phyloP scores from a whole-genome alignment of 2,797 vertebrate species.

The Sebastiscus albofasciatus region DNA sequence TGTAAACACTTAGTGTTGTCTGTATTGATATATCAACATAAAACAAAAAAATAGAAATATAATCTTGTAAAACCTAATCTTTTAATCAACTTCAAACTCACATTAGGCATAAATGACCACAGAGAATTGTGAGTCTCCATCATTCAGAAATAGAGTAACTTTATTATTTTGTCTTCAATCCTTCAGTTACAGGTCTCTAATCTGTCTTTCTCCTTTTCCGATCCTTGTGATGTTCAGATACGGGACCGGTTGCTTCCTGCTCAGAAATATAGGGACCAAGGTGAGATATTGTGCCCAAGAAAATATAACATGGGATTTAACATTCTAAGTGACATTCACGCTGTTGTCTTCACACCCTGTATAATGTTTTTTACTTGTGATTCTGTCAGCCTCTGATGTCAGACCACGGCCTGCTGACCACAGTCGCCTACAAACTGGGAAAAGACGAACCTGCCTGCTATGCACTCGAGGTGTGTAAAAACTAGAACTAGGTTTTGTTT shows the following conservation, averaged over 20 bases:
- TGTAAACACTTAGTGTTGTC: no score
- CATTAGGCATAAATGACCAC: no score
- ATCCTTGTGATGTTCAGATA: slow-evolving; percentile 81
- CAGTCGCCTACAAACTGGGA: slow-evolving; percentile 95
- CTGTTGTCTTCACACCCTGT: not conserved
- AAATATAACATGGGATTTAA: no score
- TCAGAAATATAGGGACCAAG: slow-evolving; percentile 93
- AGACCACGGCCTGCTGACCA: slow-evolving; percentile 95
- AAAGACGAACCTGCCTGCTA: slow-evolving; percentile 89
- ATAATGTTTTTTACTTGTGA: not conserved
- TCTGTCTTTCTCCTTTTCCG: not conserved
- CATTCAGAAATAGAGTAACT: not conserved
- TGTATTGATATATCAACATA: not conserved
- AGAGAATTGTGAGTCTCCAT: not conserved
- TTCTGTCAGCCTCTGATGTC: slow-evolving; percentile 89
- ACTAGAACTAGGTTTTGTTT: no score
- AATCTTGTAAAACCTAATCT: not conserved
- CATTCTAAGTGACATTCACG: rapidly evolving
- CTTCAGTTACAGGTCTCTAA: not conserved
- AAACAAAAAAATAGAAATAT: not conserved
- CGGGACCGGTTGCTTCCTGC: slow-evolving; percentile 96
- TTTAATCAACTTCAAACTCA: not conserved
- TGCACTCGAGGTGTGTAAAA: slow-evolving; percentile 90
- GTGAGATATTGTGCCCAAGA: slow-evolving; percentile 62
- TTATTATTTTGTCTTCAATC: not conserved